Evolutionary conservation across 2,888 invertebrate species (phyloP).

Genomic region (Rotaria macrura): DNA sequence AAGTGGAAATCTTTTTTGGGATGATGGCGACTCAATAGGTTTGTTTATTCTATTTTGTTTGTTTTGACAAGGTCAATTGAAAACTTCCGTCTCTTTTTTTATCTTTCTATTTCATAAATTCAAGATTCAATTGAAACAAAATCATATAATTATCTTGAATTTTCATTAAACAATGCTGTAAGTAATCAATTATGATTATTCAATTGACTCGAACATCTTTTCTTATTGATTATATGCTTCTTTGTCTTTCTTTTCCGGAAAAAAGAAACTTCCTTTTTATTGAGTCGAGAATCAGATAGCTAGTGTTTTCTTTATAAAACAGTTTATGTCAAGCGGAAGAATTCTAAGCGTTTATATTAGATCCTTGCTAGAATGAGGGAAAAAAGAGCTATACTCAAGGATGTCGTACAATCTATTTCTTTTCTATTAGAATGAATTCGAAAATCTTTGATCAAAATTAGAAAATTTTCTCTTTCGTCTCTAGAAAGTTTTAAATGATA

Average conservation of each 20-base stretch:
- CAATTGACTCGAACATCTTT: background rate
- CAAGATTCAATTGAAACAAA: slow-evolving; percentile 20
- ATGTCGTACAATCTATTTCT: too few relatives aligned
- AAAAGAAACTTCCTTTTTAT: background rate
- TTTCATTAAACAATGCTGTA: background rate
- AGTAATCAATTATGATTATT: background rate
- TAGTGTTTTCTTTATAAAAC: too few relatives aligned
- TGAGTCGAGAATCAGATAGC: background rate
- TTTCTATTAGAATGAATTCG: too few relatives aligned
- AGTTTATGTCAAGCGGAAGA: too few relatives aligned
- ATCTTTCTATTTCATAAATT: background rate
- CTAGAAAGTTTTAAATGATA: too few relatives aligned
- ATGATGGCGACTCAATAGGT: slow-evolving; percentile 63
- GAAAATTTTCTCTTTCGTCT: too few relatives aligned
- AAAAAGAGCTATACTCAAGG: too few relatives aligned
- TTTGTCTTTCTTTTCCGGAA: background rate
- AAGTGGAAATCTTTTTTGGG: slow-evolving; percentile 65
- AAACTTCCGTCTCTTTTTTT: too few relatives aligned
- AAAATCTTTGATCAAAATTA: too few relatives aligned
- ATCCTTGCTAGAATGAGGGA: too few relatives aligned
- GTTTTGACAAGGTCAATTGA: background rate
- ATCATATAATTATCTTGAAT: slow-evolving; percentile 27
- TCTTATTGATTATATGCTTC: background rate
- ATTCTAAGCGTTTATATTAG: too few relatives aligned
- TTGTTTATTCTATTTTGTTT: background rate